A percentile compares a stretch with the other conserved stretches of the same genome.
phyloP scores from a whole-genome alignment of 2,113 vertebrate species.

The Ovis aries region ARS-UI_Ramb_v3.0 NC_056080.1:49701001-49701500 shows the following conservation, averaged over 20 bases:
- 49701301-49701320: not conserved
- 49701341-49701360: not conserved
- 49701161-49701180: not conserved
- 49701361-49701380: not conserved
- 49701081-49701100: not conserved
- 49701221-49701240: not conserved
- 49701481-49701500: not conserved
- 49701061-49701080: not conserved
- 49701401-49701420: not conserved
- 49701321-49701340: not conserved
- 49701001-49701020: not conserved
- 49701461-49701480: not conserved
- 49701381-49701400: not conserved
- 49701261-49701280: not conserved
- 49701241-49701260: not conserved
- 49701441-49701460: not conserved
- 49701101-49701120: not conserved
- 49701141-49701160: not conserved
- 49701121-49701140: not conserved
- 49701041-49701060: not conserved
- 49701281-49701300: not conserved
- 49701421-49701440: not conserved
- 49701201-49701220: not conserved
- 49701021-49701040: not conserved
- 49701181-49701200: not conserved